Percentiles rank a stretch among this genome's conserved stretches.
Conservation (phyloP, 2,113 vertebrate species). For the Grammomys dolichurus region DNA sequence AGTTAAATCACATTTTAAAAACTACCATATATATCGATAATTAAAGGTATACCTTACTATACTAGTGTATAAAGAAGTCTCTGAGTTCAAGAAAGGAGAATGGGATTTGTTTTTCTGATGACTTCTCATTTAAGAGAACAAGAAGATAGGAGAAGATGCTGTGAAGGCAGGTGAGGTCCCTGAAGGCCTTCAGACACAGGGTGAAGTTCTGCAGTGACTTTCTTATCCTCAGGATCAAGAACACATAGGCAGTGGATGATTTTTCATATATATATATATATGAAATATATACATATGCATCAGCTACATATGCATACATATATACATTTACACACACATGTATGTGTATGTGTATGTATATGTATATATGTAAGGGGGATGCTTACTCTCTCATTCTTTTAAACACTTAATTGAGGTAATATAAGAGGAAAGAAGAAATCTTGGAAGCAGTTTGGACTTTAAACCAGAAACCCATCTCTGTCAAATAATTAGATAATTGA, state of each 20-base stretch:
- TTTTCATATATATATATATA: not conserved
- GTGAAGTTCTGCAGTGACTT: slow-evolving; percentile 25
- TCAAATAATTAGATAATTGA: not conserved
- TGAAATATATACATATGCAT: too few species aligned
- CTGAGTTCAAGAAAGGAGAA: not conserved
- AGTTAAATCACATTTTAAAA: not conserved
- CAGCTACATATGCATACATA: too few species aligned
- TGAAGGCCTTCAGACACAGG: slow-evolving; percentile 62
- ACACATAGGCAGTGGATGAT: slow-evolving; percentile 18
- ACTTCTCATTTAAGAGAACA: not conserved
- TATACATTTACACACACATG: too few species aligned
- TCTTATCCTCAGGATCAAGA: not conserved
- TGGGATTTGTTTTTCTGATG: not conserved
- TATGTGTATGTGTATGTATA: accelerated
- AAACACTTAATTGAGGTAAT: not conserved
- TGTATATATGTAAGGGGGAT: accelerated
- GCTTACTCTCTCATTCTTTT: not conserved
- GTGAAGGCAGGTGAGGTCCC: not conserved
- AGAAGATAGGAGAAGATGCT: slow-evolving; percentile 70
- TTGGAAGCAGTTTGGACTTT: not conserved
- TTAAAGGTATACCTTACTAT: not conserved
- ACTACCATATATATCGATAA: not conserved
- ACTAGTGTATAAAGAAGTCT: not conserved
- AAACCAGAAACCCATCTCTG: slow-evolving; percentile 1
- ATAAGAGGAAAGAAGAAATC: not conserved